Evolutionary conservation across 2,888 invertebrate species (phyloP), one percentile per base, ranked within the genome.

Genomic region (Amphipoea oculea): DNA sequence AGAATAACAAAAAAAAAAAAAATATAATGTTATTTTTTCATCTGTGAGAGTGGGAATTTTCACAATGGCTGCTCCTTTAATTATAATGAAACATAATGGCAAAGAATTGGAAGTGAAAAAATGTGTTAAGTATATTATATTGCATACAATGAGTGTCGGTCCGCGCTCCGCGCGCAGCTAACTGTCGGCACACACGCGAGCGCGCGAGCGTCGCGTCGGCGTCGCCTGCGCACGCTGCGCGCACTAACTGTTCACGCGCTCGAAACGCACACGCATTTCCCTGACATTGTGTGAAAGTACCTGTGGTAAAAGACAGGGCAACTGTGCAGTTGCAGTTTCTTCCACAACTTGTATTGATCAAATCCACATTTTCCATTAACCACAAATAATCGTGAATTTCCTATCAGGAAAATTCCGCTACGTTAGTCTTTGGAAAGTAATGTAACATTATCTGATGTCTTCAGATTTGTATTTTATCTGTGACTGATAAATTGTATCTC

Each of bases 21-120:
- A 93, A 94, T 92, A 66, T 92, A 94, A 94, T 94, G 92, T 90
- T 78, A 89, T 93, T 92, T 94, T 93, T 94, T 92, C 84, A 82
- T 81, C 86, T 93, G 93, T 94, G 94, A 91, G 94, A 94, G 91
- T 94, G 94, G 91, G 94, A 95, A 94, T 92, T 90, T 92, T 91
- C 90, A 93, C 94, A 94, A 94, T 93, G 88, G 87, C 89, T 93
- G 89, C 91, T 94, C 91, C 91, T 94, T 92, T 93, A 93, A 94
- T 93, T 93, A 92, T 89, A 93, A 92, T 92, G 90, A 90, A 90
- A 90, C 90, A 92, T 92, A 93, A 92, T 93, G 90, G 91, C 87
- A 89, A 89, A 91, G 90, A 91, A 93, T 92, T 90, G 73, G 90
- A 84, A 86, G 82, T 90, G 89, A 92, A 93, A 93, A 94, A 94